Percentiles rank a stretch among this genome's conserved stretches.
phyloP scores from a whole-genome alignment of 2,888 invertebrate genomes.

The Agelastica alni region DNA sequence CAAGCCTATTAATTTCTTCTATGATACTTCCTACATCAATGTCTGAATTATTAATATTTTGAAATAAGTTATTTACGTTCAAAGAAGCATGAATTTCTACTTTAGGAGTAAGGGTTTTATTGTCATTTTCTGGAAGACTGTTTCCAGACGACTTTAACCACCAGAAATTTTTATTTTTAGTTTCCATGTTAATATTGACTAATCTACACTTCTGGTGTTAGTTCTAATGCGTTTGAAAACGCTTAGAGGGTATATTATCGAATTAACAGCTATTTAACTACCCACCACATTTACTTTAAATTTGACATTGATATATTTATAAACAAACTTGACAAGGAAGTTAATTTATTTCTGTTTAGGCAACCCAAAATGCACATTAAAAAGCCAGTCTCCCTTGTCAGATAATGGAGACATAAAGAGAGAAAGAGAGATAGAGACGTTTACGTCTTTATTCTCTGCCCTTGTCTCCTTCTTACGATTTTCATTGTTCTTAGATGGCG shows the following conservation, averaged over 20 bases:
- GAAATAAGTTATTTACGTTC: constrained; percentile 51
- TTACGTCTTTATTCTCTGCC: too few relatives aligned
- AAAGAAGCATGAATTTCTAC: constrained; percentile 47
- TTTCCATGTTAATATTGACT: constrained; percentile 51
- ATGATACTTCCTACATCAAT: constrained; percentile 71
- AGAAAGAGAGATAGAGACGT: too few relatives aligned
- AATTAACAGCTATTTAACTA: constrained; percentile 9
- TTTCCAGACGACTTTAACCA: constrained; percentile 50
- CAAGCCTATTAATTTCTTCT: constrained; percentile 67
- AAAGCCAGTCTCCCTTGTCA: too few relatives aligned
- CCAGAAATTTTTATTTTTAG: constrained; percentile 47
- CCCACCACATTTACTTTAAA: constrained; percentile 6
- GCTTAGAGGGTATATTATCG: constrained; percentile 8
- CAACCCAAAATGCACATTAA: neutral
- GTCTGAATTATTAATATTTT: constrained; percentile 55
- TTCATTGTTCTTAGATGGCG: too few relatives aligned
- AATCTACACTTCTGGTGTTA: constrained; percentile 13
- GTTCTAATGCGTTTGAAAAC: neutral
- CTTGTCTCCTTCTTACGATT: too few relatives aligned
- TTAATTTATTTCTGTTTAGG: too few relatives aligned
- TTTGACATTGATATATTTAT: constrained; percentile 7
- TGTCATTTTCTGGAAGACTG: constrained; percentile 31
- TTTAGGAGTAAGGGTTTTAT: constrained; percentile 37
- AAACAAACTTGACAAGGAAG: constrained; percentile 15
- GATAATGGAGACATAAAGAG: too few relatives aligned